These are phyloP conservation scores for Patella ulyssiponensis DNA, from an alignment of 2,888 invertebrate genomes.

Conservation along the genomic window DNA sequence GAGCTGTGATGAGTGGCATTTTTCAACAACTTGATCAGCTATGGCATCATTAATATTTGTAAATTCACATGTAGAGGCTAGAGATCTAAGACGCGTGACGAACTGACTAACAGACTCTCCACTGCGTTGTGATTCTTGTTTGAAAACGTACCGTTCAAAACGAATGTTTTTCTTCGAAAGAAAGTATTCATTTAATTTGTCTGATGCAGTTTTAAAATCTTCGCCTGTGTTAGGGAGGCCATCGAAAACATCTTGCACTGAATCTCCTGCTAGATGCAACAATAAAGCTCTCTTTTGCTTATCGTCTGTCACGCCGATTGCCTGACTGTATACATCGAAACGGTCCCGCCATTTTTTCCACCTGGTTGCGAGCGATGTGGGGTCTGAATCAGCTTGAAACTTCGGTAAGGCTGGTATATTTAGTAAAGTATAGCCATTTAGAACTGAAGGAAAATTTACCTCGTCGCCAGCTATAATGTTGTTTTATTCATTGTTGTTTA, in stretches of 20 bases:
- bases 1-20: neutral
- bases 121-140: neutral
- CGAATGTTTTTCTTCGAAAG: neutral
- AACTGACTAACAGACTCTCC: neutral
- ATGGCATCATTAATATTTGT: neutral
- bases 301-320: neutral
- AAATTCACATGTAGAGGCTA: conserved; percentile 1
- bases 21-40: neutral
- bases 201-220: neutral
- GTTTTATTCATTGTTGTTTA: too few relatives aligned
- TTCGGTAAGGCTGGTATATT: neutral
- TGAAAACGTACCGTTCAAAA: neutral
- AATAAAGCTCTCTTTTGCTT: neutral
- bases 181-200: neutral
- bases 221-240: neutral
- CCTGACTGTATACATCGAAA: neutral
- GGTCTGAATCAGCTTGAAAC: conserved; percentile 1
- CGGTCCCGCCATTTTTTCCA: neutral
- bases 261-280: neutral
- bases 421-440: neutral
- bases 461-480: too few relatives aligned
- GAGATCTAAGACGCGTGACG: neutral
- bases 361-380: neutral
- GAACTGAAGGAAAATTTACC: neutral
- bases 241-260: conserved; percentile 3